phyloP scores from a whole-genome alignment of 2,888 invertebrate species.

The Amiota minor region DNA sequence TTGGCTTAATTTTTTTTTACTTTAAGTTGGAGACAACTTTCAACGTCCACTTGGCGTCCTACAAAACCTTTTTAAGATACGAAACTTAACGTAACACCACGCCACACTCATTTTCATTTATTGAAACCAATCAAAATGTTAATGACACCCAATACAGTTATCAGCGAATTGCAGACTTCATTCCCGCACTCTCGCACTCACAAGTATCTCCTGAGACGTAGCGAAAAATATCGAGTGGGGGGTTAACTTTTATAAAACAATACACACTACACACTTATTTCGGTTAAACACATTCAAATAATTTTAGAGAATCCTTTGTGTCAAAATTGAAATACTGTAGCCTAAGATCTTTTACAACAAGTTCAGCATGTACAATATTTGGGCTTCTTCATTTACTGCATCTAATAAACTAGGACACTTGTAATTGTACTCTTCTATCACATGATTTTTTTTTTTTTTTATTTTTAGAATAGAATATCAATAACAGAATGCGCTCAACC shows the following conservation, averaged over 20 bases:
- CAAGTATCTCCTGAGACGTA: background rate
- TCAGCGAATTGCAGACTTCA: constrained; percentile 40
- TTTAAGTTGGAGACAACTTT: background rate
- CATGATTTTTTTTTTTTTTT: too few relatives aligned
- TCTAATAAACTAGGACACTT: too few relatives aligned
- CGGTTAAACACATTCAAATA: background rate
- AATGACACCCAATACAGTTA: constrained; percentile 74
- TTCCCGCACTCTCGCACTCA: background rate
- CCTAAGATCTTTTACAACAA: too few relatives aligned
- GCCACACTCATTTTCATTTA: constrained; percentile 29
- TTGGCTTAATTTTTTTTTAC: background rate
- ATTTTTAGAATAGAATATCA: too few relatives aligned
- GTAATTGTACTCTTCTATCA: too few relatives aligned
- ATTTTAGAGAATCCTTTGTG: background rate
- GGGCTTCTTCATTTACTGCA: too few relatives aligned
- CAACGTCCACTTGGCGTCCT: background rate
- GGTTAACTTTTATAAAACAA: too few relatives aligned
- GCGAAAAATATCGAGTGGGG: constrained; percentile 1
- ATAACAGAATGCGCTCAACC: too few relatives aligned
- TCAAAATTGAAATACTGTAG: too few relatives aligned
- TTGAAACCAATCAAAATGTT: constrained; percentile 70
- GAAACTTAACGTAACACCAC: constrained; percentile 29
- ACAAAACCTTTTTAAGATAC: constrained; percentile 52
- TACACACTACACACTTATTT: too few relatives aligned
- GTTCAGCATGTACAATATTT: too few relatives aligned